Percentiles rank a stretch among this genome's conserved stretches.
Evolutionary conservation across 1,140 invertebrate species (phyloP).

Genomic region (Megalonaias nervosa): DNA sequence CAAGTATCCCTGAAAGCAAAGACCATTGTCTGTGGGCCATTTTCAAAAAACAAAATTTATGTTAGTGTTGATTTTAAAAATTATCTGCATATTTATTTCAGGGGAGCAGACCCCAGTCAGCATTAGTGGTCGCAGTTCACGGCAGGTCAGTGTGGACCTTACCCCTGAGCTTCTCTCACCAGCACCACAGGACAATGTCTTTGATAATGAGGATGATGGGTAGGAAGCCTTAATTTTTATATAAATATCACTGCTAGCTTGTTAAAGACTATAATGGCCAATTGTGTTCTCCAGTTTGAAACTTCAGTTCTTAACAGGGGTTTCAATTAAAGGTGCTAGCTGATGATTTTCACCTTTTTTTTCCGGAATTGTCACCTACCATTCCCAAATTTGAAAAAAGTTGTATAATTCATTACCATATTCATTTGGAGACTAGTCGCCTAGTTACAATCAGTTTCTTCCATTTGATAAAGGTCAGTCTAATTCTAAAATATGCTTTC

Average conservation of each 20-base stretch:
- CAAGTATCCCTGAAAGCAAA: too few species aligned
- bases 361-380: not conserved
- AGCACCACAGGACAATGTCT: slow-evolving; percentile 31
- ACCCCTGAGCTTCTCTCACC: slow-evolving; percentile 36
- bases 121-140: slow-evolving; percentile 55
- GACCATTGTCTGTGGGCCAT: too few species aligned
- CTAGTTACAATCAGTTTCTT: slow-evolving; percentile 17
- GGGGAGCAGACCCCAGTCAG: slow-evolving; percentile 60
- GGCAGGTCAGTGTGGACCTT: slow-evolving; percentile 51
- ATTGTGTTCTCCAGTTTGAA: too few species aligned
- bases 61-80: not conserved
- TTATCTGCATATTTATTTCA: slow-evolving; percentile 23
- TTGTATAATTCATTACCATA: too few species aligned
- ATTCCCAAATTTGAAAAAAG: too few species aligned
- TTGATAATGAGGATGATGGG: slow-evolving; percentile 36
- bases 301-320: not conserved
- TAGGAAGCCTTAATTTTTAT: not conserved
- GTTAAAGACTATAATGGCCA: not conserved
- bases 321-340: not conserved
- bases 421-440: not conserved
- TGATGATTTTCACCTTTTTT: not conserved
- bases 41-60: too few species aligned
- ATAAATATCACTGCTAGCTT: not conserved
- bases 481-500: too few species aligned
- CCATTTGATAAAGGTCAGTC: too few species aligned